These are phyloP conservation scores for Myocastor coypus DNA, from an alignment of 2,113 vertebrate genomes.

Conservation along the genomic window DNA sequence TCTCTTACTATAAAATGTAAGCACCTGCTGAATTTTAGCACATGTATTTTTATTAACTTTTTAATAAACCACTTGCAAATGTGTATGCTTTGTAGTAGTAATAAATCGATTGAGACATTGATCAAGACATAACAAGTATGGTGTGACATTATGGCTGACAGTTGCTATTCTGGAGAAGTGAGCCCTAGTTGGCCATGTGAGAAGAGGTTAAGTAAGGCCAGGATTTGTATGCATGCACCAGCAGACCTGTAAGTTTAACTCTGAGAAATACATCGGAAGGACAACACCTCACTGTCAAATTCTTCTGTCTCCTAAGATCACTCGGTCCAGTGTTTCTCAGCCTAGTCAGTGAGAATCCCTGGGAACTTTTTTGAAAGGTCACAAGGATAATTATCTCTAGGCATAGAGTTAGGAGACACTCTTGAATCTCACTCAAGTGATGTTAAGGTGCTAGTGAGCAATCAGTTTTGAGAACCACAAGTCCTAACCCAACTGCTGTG, in stretches of 20 bases:
- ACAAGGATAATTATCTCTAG: not conserved
- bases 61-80: not conserved
- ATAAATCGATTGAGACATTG: not conserved
- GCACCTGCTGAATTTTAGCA: not conserved
- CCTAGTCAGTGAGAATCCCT: not conserved
- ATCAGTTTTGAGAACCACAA: not conserved
- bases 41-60: not conserved
- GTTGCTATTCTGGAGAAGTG: not conserved
- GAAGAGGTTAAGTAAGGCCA: not conserved
- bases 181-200: not conserved
- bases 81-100: not conserved
- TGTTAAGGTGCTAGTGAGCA: not conserved
- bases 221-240: not conserved
- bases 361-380: not conserved
- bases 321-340: not conserved
- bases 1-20: not conserved
- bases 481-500: not conserved
- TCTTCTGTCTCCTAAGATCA: not conserved
- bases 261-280: not conserved
- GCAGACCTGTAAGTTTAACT: not conserved
- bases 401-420: not conserved
- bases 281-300: not conserved
- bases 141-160: not conserved
- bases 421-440: not conserved
- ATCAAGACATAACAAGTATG: not conserved